Percentiles rank a stretch among this genome's conserved stretches.
These are phyloP conservation scores for Tympanoctomys barrerae DNA, from an alignment of 2,797 vertebrate genomes.

Conservation along the genomic window DNA sequence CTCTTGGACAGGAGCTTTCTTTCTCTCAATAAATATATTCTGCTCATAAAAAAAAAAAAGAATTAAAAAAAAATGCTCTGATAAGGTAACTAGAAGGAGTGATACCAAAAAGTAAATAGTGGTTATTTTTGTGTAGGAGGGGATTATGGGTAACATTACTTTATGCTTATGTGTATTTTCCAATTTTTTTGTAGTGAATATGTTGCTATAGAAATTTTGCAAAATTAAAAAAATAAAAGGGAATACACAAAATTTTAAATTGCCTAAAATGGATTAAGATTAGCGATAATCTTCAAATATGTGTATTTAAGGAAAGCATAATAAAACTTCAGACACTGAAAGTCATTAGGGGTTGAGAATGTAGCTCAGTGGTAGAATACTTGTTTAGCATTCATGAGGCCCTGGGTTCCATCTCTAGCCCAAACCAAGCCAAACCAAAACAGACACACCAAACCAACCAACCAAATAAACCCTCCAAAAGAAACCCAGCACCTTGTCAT, in stretches of 20 bases:
- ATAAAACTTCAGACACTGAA: background rate
- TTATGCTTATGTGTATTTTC: slow-evolving; percentile 43
- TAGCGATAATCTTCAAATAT: slow-evolving; percentile 38
- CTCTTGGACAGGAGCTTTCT: too few relatives aligned
- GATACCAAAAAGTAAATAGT: background rate
- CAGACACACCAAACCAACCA: background rate
- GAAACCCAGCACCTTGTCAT: slow-evolving; percentile 4
- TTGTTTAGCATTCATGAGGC: background rate
- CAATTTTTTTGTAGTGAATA: slow-evolving; percentile 18
- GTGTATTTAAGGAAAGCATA: background rate
- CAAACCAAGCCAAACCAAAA: background rate
- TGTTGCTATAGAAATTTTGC: background rate
- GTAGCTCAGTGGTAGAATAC: background rate
- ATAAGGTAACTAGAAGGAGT: background rate
- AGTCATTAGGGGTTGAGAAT: background rate
- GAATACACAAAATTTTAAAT: slow-evolving; percentile 36
- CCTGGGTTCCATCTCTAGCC: background rate
- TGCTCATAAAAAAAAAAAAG: too few relatives aligned
- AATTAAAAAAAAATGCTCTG: background rate
- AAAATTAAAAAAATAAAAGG: too few relatives aligned
- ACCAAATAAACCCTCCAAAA: background rate
- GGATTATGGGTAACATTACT: slow-evolving; percentile 48
- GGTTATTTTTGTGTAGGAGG: background rate
- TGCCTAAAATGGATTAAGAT: slow-evolving; percentile 23
- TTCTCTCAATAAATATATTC: too few relatives aligned